A percentile compares a stretch with the other conserved stretches of the same genome.
Conservation (phyloP, 2,888 invertebrate genomes). For the Drosophila mimetica region DNA sequence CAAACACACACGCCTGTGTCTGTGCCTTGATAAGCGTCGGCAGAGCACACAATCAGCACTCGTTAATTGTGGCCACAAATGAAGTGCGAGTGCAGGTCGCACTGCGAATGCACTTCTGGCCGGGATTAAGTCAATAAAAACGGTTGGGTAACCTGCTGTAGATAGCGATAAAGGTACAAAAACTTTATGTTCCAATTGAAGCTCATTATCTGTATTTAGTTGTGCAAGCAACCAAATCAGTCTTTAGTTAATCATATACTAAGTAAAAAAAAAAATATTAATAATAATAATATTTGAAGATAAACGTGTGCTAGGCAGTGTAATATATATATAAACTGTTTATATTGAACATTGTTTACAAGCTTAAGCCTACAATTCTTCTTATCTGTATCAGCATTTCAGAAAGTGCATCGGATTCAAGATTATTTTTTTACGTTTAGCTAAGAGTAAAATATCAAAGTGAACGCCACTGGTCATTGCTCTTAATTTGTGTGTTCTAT, state of each 20-base stretch:
- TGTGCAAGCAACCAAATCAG: not conserved
- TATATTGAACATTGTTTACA: not conserved
- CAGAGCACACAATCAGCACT: slow-evolving; percentile 28
- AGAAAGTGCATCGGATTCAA: slow-evolving; percentile 11
- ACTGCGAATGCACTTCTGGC: slow-evolving; percentile 10
- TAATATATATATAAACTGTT: not conserved
- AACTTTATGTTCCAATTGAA: no score
- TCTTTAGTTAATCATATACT: no score
- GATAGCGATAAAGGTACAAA: not conserved
- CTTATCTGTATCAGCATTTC: slow-evolving; percentile 18
- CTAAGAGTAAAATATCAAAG: no score
- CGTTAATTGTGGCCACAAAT: slow-evolving; percentile 15
- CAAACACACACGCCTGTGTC: slow-evolving; percentile 13
- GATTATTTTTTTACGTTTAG: no score
- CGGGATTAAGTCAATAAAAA: not conserved
- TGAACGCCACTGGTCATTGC: no score
- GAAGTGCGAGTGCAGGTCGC: slow-evolving; percentile 15
- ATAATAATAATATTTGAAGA: not conserved
- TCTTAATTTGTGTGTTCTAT: no score
- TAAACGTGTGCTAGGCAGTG: slow-evolving; percentile 3
- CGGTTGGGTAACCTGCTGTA: not conserved
- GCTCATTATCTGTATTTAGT: no score
- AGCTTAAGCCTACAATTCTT: slow-evolving; percentile 6
- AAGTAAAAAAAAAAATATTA: no score
- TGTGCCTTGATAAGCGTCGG: slow-evolving; percentile 32